Conservation (phyloP, 2,888 invertebrate species). For the Hyles lineata region DNA sequence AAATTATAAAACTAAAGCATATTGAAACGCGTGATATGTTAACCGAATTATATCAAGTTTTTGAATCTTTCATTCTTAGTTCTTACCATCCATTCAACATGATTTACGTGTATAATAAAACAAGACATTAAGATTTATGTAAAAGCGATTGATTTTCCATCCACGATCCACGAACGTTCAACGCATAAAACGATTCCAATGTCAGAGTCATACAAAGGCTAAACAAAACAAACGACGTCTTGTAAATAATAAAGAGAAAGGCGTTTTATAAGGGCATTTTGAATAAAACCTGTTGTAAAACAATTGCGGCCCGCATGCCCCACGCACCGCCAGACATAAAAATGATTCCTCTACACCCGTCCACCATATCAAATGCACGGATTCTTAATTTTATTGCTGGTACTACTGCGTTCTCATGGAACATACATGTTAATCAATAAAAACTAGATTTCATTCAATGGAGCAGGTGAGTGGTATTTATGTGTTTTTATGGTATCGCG, state of each 20-base stretch:
- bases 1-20: no score
- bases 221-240: conserved; percentile 27
- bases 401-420: background rate
- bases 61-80: no score
- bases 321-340: conserved; percentile 50
- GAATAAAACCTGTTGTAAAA: conserved; percentile 52
- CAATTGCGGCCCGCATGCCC: conserved; percentile 58
- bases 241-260: conserved; percentile 28
- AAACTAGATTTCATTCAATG: background rate
- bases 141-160: background rate
- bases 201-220: background rate
- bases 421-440: background rate
- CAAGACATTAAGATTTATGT: no score
- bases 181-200: background rate
- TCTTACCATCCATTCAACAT: no score
- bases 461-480: background rate
- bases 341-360: conserved; percentile 41
- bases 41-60: no score
- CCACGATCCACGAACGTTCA: background rate
- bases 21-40: no score
- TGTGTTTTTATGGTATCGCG: background rate
- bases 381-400: conserved; percentile 26
- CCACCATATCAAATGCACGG: conserved; percentile 24
- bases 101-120: no score
- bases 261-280: conserved; percentile 38